phyloP scores from a whole-genome alignment of 2,113 vertebrate genomes.

The Gasterosteus aculeatus region DNA sequence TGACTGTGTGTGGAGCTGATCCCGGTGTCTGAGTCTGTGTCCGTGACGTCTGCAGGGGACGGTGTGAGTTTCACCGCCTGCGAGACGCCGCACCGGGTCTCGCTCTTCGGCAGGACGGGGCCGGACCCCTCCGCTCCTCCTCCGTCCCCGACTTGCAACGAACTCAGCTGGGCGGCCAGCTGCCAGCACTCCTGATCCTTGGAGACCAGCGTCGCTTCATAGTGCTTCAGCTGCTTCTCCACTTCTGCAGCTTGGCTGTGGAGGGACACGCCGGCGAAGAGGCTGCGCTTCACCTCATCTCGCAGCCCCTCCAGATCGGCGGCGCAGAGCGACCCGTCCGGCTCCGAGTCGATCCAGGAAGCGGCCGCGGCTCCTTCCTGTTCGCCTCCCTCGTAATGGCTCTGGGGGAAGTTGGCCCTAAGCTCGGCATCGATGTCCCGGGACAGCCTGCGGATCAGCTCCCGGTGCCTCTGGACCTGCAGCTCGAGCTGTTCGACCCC shows the following conservation, averaged over 20 bases:
- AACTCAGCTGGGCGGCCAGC: slow-evolving; percentile 85
- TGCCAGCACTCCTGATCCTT: slow-evolving; percentile 90
- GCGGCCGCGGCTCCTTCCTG: slow-evolving; percentile 53
- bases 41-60: slow-evolving; percentile 84
- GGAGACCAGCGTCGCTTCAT: slow-evolving; percentile 82
- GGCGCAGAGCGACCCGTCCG: slow-evolving; percentile 63
- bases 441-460: slow-evolving; percentile 87
- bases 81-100: slow-evolving; percentile 60
- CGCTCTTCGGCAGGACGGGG: slow-evolving; percentile 58
- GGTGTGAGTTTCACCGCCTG: slow-evolving; percentile 76
- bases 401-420: slow-evolving; percentile 17
- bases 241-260: slow-evolving; percentile 84
- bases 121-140: slow-evolving; percentile 13
- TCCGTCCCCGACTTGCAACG: slow-evolving; percentile 77
- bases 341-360: slow-evolving; percentile 41
- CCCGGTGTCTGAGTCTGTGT: slow-evolving; percentile 98
- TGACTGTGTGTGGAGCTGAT: slow-evolving; percentile 98
- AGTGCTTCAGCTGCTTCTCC: slow-evolving; percentile 86
- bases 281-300: slow-evolving; percentile 85
- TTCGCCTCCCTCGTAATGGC: slow-evolving; percentile 29
- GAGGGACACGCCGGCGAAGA: slow-evolving; percentile 86
- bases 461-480: slow-evolving; percentile 83
- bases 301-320: slow-evolving; percentile 81
- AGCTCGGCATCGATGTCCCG: slow-evolving; percentile 89
- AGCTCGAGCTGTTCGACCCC: slow-evolving; percentile 85